Conservation (phyloP, 2,888 invertebrate genomes). For the Ectropis crepuscularia region DNA sequence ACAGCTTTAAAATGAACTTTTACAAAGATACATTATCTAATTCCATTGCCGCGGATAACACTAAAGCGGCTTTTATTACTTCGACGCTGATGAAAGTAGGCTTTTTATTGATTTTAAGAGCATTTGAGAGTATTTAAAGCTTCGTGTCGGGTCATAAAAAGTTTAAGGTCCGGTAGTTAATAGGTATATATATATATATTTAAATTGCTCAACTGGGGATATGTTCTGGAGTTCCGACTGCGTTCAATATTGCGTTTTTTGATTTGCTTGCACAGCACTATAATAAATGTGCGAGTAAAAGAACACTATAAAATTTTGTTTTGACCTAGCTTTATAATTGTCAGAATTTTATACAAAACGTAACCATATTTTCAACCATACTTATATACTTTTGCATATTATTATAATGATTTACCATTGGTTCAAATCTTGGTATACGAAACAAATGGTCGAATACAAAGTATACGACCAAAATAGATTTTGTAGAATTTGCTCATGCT, state of each 20-base stretch:
- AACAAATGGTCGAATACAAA: too few relatives aligned
- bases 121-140: conserved; percentile 78
- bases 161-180: conserved; percentile 70
- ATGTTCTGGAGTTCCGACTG: neutral
- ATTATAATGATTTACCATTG: too few relatives aligned
- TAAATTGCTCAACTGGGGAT: conserved; percentile 33
- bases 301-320: too few relatives aligned
- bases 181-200: conserved; percentile 59
- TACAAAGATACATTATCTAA: conserved; percentile 77
- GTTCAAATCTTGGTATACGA: too few relatives aligned
- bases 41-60: conserved; percentile 76
- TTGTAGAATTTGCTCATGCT: neutral
- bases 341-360: too few relatives aligned
- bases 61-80: conserved; percentile 80
- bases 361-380: too few relatives aligned
- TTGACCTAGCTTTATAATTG: too few relatives aligned
- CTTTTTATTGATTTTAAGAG: conserved; percentile 81
- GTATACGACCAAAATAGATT: neutral
- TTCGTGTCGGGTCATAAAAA: conserved; percentile 71
- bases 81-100: conserved; percentile 76
- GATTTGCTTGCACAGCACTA: too few relatives aligned
- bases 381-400: too few relatives aligned
- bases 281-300: too few relatives aligned
- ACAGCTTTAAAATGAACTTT: conserved; percentile 69
- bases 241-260: neutral